Conservation (phyloP, 2,797 vertebrate genomes). For the Channallabes apus region DNA sequence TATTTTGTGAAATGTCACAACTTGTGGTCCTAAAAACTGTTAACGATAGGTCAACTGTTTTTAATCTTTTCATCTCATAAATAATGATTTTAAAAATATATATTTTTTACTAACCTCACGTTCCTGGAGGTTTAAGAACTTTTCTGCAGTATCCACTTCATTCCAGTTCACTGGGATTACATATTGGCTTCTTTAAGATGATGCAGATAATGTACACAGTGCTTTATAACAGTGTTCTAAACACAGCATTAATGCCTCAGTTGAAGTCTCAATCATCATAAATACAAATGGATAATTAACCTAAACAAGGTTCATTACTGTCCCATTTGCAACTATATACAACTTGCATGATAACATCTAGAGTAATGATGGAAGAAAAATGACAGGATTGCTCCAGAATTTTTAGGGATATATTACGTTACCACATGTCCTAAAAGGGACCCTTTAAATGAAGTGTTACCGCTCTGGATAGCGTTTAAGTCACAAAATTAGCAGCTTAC, state of each 20-base stretch:
- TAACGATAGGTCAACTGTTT: background rate
- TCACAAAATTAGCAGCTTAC: background rate
- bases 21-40: background rate
- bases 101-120: background rate
- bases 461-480: background rate
- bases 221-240: background rate
- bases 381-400: background rate
- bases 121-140: background rate
- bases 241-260: background rate
- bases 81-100: background rate
- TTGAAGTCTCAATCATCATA: background rate
- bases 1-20: background rate
- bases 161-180: background rate
- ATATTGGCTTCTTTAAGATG: background rate
- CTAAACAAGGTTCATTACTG: background rate
- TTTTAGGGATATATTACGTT: background rate
- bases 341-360: background rate
- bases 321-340: background rate
- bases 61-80: background rate
- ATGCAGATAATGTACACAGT: background rate
- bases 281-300: background rate
- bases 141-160: background rate
- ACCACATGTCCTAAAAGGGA: background rate
- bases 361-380: background rate
- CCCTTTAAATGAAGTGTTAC: background rate